A percentile compares a stretch with the other conserved stretches of the same genome.
These are phyloP conservation scores for Caerostris extrusa DNA, from an alignment of 1,140 invertebrate genomes.

Conservation along the genomic window DNA sequence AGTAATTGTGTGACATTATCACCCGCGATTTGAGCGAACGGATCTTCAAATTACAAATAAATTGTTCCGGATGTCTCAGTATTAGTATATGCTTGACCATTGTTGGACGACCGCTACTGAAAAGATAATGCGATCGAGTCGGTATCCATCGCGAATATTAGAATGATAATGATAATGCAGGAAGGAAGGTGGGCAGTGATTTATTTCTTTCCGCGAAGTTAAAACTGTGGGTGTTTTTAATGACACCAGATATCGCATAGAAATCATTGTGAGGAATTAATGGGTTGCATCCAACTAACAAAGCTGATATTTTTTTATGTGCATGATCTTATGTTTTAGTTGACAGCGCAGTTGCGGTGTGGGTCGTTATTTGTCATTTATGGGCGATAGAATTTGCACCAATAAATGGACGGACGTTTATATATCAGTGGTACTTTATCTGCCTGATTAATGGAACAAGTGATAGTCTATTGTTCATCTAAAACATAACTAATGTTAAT, in stretches of 20 bases:
- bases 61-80: constrained; percentile 27
- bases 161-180: neutral
- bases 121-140: constrained; percentile 16
- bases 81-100: neutral
- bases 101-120: neutral
- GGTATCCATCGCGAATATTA: constrained; percentile 1
- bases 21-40: neutral
- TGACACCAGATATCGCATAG: neutral
- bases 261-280: neutral
- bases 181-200: neutral
- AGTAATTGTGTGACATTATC: constrained; percentile 39
- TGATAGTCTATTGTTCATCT: too few species aligned
- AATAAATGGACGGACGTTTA: neutral
- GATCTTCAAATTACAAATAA: constrained; percentile 41
- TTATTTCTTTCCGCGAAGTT: neutral
- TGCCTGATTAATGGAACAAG: neutral
- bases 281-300: neutral
- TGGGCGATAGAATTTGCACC: neutral
- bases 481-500: too few species aligned
- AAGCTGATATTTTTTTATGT: neutral
- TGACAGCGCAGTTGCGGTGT: neutral
- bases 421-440: neutral
- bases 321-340: neutral
- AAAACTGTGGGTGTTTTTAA: constrained; percentile 33
- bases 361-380: neutral